Conservation (phyloP, 2,888 invertebrate genomes). For the Coronaproctus castanopsis region DNA sequence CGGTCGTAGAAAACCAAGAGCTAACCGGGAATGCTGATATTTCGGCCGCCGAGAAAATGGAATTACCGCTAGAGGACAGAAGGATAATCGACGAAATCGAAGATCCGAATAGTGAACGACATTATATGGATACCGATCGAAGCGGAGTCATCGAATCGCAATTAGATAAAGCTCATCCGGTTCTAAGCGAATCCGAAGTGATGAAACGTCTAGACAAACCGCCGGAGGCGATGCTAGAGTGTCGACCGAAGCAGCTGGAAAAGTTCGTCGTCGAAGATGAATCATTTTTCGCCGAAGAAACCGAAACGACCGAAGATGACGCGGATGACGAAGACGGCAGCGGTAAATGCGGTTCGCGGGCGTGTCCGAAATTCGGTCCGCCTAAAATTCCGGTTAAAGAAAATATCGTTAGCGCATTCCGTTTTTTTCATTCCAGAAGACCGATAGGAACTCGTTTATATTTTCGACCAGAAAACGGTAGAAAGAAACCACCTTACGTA, state of each 20-base stretch:
- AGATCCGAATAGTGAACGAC: background rate
- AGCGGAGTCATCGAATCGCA: background rate
- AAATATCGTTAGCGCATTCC: background rate
- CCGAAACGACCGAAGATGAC: background rate
- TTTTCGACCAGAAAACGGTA: background rate
- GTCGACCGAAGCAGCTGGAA: background rate
- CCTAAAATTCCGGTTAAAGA: background rate
- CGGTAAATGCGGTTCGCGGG: background rate
- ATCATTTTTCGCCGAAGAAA: background rate
- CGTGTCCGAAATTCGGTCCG: background rate
- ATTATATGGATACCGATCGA: background rate
- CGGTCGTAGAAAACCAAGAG: background rate
- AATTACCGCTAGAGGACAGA: too few species aligned
- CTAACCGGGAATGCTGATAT: background rate
- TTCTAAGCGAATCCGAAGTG: too few species aligned
- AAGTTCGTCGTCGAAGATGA: background rate
- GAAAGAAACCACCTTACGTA: background rate
- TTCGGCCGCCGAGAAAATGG: background rate
- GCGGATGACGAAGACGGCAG: background rate
- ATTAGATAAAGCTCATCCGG: background rate
- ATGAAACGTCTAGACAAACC: background rate
- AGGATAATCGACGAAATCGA: too few species aligned
- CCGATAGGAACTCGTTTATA: background rate
- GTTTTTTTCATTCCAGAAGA: background rate
- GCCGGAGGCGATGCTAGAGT: background rate